These are phyloP conservation scores for Lanius collurio DNA, from an alignment of 2,113 vertebrate genomes.

Conservation along the genomic window DNA sequence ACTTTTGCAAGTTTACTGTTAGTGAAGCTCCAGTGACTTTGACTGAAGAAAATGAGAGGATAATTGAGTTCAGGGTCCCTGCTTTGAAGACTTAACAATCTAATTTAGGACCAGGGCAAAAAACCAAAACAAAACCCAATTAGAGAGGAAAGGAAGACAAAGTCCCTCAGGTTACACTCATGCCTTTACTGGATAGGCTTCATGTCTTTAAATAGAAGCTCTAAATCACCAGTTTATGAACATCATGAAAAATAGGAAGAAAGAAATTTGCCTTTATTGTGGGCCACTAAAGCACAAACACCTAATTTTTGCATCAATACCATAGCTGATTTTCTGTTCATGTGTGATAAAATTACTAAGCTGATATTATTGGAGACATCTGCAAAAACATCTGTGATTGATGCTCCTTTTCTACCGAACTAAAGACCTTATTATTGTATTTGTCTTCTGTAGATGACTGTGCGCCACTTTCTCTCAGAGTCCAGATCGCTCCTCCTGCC, in stretches of 20 bases:
- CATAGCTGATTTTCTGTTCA: background rate
- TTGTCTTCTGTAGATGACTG: background rate
- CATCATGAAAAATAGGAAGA: background rate
- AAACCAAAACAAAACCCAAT: slow-evolving; percentile 54
- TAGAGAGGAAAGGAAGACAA: slow-evolving; percentile 20
- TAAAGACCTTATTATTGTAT: background rate
- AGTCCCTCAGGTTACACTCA: slow-evolving; percentile 31
- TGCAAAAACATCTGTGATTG: background rate
- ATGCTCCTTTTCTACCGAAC: background rate
- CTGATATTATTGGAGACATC: background rate
- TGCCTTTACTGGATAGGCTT: background rate
- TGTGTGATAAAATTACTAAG: background rate
- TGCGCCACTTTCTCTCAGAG: background rate
- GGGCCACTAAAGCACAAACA: background rate
- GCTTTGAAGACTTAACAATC: slow-evolving; percentile 43
- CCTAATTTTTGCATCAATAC: background rate
- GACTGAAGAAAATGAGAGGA: slow-evolving; percentile 18
- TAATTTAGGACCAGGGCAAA: slow-evolving; percentile 32
- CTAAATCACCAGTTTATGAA: slow-evolving; percentile 7
- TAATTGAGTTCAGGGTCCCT: slow-evolving; percentile 49
- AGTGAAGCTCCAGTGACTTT: slow-evolving; percentile 14
- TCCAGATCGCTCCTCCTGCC: background rate
- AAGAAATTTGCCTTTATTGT: background rate
- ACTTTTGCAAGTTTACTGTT: background rate
- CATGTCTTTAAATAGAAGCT: background rate